Evolutionary conservation across 1,140 invertebrate species (phyloP).

Genomic region (Orius insidiosus): DNA sequence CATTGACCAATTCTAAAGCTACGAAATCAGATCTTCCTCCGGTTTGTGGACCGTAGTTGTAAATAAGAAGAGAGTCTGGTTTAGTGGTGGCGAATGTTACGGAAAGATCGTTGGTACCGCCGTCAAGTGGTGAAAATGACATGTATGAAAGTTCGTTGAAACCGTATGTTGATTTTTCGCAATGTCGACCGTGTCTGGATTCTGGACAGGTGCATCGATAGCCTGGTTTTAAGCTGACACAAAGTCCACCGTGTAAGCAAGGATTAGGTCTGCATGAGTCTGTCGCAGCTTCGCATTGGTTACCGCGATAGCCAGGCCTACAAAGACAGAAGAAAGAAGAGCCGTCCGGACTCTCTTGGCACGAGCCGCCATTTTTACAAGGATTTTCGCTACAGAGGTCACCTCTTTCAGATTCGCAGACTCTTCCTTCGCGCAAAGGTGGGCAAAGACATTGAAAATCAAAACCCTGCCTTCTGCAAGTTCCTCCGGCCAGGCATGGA

Average conservation of each 20-base stretch:
- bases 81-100: slow-evolving; percentile 83
- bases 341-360: slow-evolving; percentile 66
- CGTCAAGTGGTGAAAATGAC: slow-evolving; percentile 66
- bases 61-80: slow-evolving; percentile 64
- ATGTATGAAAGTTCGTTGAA: slow-evolving; percentile 80
- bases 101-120: slow-evolving; percentile 76
- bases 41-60: slow-evolving; percentile 73
- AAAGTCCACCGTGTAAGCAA: slow-evolving; percentile 67
- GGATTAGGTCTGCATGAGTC: slow-evolving; percentile 82
- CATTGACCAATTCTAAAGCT: slow-evolving; percentile 69
- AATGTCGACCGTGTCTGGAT: slow-evolving; percentile 74
- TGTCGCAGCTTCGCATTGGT: slow-evolving; percentile 66
- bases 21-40: slow-evolving; percentile 83
- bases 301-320: slow-evolving; percentile 70
- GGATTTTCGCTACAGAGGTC: slow-evolving; percentile 68
- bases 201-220: slow-evolving; percentile 76
- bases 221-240: slow-evolving; percentile 61
- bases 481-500: slow-evolving; percentile 63
- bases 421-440: slow-evolving; percentile 52
- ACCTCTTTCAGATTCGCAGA: slow-evolving; percentile 67
- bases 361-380: slow-evolving; percentile 77
- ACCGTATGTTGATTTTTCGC: slow-evolving; percentile 75
- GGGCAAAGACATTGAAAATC: slow-evolving; percentile 71
- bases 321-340: slow-evolving; percentile 80
- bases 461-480: slow-evolving; percentile 61